Percentiles rank a stretch among this genome's conserved stretches.
These are phyloP conservation scores for Gallinago solitaria DNA, from an alignment of 2,797 vertebrate genomes.

Conservation along the genomic window DNA sequence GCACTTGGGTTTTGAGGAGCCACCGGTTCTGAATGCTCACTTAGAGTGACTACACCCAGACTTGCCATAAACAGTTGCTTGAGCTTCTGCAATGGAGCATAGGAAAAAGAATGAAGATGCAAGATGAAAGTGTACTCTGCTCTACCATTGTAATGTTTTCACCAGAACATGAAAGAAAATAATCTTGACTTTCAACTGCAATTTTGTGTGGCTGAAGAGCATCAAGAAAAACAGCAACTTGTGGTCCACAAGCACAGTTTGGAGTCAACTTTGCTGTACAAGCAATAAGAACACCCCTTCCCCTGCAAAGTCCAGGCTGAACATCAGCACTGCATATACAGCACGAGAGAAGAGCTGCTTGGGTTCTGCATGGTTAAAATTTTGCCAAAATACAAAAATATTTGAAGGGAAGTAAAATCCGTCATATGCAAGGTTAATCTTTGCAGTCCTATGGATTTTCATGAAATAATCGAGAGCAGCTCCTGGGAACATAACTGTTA, in stretches of 20 bases:
- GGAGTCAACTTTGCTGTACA: neutral
- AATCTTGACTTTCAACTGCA: neutral
- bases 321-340: neutral
- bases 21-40: neutral
- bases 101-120: neutral
- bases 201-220: neutral
- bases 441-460: neutral
- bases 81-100: neutral
- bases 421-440: neutral
- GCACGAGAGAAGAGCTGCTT: neutral
- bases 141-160: neutral
- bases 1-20: neutral
- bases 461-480: neutral
- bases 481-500: neutral
- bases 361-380: neutral
- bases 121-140: neutral
- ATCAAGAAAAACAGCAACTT: neutral
- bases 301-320: neutral
- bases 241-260: neutral
- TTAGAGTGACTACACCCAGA: neutral
- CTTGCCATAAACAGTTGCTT: neutral
- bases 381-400: neutral
- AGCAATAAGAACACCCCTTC: neutral
- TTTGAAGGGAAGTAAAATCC: neutral
- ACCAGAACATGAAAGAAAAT: neutral